Percentiles rank a stretch among this genome's conserved stretches.
These are phyloP conservation scores for Orchesella cincta DNA, from an alignment of 1,140 invertebrate species.

Conservation along the genomic window DNA sequence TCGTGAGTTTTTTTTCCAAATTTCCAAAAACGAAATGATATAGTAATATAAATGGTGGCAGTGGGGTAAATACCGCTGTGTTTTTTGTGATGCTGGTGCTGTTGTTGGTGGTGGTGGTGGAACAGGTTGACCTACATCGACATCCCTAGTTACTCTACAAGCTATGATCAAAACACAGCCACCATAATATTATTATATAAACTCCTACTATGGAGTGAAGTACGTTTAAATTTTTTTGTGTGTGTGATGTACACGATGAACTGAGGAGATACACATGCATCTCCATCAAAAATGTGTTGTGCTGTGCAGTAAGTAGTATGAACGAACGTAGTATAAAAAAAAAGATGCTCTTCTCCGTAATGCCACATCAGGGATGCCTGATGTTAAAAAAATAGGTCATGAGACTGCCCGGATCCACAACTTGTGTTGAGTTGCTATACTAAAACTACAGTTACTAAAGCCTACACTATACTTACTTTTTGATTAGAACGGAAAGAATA, in stretches of 20 bases:
- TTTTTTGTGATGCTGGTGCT: background rate
- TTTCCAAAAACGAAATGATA: background rate
- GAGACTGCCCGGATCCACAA: slow-evolving; percentile 27
- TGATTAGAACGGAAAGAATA: too few species aligned
- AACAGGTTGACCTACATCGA: slow-evolving; percentile 27
- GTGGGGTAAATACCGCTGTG: slow-evolving; percentile 7
- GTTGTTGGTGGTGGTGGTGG: background rate
- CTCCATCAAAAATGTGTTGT: too few species aligned
- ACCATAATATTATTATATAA: background rate
- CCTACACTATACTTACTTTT: too few species aligned
- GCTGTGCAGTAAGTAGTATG: background rate
- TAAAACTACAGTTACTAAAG: too few species aligned
- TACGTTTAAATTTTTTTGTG: background rate
- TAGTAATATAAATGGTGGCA: slow-evolving; percentile 6
- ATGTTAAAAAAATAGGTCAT: slow-evolving; percentile 22
- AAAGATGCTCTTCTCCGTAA: background rate
- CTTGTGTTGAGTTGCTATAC: background rate
- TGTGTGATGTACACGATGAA: background rate
- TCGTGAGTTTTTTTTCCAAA: background rate
- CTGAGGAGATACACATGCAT: background rate
- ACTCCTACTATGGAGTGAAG: background rate
- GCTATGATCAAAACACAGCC: background rate
- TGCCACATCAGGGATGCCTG: slow-evolving; percentile 7
- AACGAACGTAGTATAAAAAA: background rate
- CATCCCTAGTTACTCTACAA: background rate